Percentiles rank a stretch among this genome's conserved stretches.
These are phyloP conservation scores for Branchellion lobata DNA, from an alignment of 2,888 invertebrate genomes.

Conservation along the genomic window DNA sequence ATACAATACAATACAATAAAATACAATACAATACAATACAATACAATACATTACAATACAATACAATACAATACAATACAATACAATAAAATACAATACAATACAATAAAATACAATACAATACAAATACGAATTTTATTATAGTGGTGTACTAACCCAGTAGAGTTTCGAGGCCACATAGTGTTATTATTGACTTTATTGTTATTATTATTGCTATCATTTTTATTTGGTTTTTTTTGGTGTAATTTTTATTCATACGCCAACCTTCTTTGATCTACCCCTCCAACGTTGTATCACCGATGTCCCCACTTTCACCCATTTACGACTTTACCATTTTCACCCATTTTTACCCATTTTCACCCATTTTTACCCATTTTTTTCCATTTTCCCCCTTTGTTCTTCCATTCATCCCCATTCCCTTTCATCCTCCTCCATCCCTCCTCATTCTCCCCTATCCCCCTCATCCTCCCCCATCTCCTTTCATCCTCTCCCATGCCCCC, in stretches of 20 bases:
- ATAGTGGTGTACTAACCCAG: no score
- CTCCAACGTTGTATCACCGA: background rate
- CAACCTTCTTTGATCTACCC: background rate
- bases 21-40: no score
- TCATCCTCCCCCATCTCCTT: constrained; percentile 62
- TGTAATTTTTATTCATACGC: background rate
- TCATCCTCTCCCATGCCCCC: constrained; percentile 75
- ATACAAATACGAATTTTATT: no score
- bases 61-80: no score
- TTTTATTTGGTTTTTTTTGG: background rate
- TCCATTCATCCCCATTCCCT: no score
- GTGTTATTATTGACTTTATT: background rate
- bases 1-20: no score
- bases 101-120: no score
- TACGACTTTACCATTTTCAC: background rate
- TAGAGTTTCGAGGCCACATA: background rate
- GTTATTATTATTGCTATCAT: background rate
- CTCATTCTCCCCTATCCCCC: constrained; percentile 61
- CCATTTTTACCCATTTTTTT: no score
- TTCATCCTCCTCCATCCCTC: constrained; percentile 57
- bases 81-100: no score
- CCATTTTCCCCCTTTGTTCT: no score
- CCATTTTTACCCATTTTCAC: background rate
- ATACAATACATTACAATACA: no score
- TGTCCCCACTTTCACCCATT: background rate